Base-by-base conservation (phyloP, 53 echinoderm and acorn worm species). In the Arbacia lixula region DNA sequence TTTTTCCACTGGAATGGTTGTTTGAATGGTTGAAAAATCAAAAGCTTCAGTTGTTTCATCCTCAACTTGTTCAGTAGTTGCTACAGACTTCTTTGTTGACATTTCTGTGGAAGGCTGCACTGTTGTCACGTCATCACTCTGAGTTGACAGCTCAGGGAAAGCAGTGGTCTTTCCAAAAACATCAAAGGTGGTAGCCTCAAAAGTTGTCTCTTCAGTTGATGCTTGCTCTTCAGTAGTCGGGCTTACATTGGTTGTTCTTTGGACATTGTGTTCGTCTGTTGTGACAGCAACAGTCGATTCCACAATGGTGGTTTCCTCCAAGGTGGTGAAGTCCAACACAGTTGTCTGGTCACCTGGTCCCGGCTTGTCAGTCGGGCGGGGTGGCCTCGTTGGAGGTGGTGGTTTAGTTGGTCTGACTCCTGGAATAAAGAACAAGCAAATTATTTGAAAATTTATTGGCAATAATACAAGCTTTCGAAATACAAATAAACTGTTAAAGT, bases 291-390 rank as follows among this genome's bases (percentile, higher is more conserved):
- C n/a, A n/a, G n/a, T 69, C 11, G 58, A 2, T 31, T 34, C n/a
- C 17, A 52, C 74, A 51, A 31, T 74, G 24, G n/a, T n/a, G n/a
- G 74, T 31, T 5, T 21, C 29, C 53, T 53, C 74, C 29, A 34
- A 17, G 19, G 71, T 71, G 29, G 46, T 46, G 24, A 41, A 12
- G 17, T 12, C n/a, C n/a, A n/a, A n/a, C n/a, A n/a, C 29, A 43
- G 71, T 43, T 46, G 71, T 71, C 29, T 12, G 71, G 39, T 71
- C 71, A 27, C 39, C 39, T 6, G 25, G 26, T 19, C 24, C 1
- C 29, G 71, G 71, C 41, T 25, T 5, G 22, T 4, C 26, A 16
- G 71, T 71, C 0, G 69, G 69, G 8, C 69, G 41, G 6, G 71
- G 46, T 4, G 26, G 40, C 14, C 46, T 27, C 4, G 71, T 71